Evolutionary conservation across 2,888 invertebrate species (phyloP), one percentile per base, ranked within the genome.

Genomic region (Acanthacorydalis orientalis): DNA sequence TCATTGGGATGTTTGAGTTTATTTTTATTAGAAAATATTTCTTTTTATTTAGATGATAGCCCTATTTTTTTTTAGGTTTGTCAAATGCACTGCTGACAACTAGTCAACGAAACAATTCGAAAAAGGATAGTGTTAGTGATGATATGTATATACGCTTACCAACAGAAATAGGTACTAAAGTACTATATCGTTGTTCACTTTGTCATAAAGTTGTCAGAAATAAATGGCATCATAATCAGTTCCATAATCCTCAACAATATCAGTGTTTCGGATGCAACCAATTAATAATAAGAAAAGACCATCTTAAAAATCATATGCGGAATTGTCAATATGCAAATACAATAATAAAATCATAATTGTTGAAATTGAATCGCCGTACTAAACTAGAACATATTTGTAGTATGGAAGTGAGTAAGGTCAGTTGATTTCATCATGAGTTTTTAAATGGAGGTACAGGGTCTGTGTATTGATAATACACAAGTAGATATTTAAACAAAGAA

Each of bases 291-390:
- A 51, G 59, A 43, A 57, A 56, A 48, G 59, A 59, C 50, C 57
- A 57, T 49, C 55, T 59, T 48, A 59, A 59, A 50, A 54, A 57
- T 32, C 59, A 59, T 48, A 55, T 58, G 54, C 53, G 54, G 47
- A 48, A 12, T 12, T 46, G 46, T 15, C 14, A 31, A 15, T 34
- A 12, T 37, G 37, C 37, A 37, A 37, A 37, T 37, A 37, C 37
- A 14, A 14, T 11, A 11, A n/a, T 37, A 8, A 4, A 37, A 3
- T 12, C n/a, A 37, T 37, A 37, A 9, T 6, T 23, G 23, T 23
- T 23, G 23, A 23, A 23, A 23, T 23, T 23, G 23, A 23, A 23
- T 23, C 23, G 6, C 6, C 23, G 23, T 6, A 23, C 6, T 23
- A 23, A 23, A 23, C 23, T 23, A 23, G 23, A 23, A 23, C 23